These are phyloP conservation scores for Theodoxus fluviatilis DNA, from an alignment of 2,888 invertebrate species.

Conservation along the genomic window DNA sequence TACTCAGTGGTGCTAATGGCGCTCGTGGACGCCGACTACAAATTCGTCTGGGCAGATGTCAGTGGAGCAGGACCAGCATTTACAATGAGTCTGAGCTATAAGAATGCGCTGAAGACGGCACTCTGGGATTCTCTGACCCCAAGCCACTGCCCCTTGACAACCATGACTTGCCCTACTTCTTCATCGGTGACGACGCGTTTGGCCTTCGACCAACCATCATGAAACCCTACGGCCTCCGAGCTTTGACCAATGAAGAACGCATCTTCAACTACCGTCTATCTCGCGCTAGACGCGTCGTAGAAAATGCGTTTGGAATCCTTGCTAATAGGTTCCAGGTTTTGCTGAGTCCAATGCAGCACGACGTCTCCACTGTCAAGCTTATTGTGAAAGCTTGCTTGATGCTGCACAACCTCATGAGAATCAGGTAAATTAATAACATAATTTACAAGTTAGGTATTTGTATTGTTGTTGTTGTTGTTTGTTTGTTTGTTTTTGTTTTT, in stretches of 20 bases:
- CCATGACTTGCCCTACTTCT: constrained; percentile 34
- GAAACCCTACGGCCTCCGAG: constrained; percentile 36
- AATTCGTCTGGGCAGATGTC: constrained; percentile 36
- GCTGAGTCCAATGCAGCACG: constrained; percentile 32
- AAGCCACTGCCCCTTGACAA: constrained; percentile 35
- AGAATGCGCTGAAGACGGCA: constrained; percentile 27
- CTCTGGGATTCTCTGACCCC: constrained; percentile 31
- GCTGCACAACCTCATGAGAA: constrained; percentile 40
- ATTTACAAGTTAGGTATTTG: too few relatives aligned
- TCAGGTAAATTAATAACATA: too few relatives aligned
- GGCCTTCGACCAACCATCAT: constrained; percentile 36
- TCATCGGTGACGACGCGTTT: constrained; percentile 36
- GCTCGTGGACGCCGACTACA: constrained; percentile 41
- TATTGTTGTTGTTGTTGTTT: too few relatives aligned
- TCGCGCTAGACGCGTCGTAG: constrained; percentile 37
- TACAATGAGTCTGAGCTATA: constrained; percentile 32
- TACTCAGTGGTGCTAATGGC: constrained; percentile 35
- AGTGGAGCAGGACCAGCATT: constrained; percentile 28
- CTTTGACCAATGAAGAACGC: constrained; percentile 33
- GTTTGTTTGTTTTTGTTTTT: too few relatives aligned
- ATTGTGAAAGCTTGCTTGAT: constrained; percentile 25
- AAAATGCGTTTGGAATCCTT: constrained; percentile 42
- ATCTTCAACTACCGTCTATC: constrained; percentile 43
- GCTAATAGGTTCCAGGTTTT: constrained; percentile 34
- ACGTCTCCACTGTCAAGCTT: constrained; percentile 26